Conservation (phyloP, 2,888 invertebrate species). For the Drosophila algonquin region DNA sequence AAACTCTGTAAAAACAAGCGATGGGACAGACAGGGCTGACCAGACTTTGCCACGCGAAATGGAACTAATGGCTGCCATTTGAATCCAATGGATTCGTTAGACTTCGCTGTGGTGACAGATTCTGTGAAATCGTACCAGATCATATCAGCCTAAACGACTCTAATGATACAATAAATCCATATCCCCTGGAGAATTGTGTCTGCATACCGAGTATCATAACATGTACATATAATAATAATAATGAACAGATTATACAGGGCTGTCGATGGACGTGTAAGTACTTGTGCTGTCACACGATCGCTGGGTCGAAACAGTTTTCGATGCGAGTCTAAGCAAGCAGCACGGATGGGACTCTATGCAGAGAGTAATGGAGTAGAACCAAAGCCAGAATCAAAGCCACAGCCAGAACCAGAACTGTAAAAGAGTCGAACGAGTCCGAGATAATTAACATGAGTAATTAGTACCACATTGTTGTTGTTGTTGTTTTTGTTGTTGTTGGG, state of each 20-base stretch:
- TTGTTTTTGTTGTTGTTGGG: not conserved
- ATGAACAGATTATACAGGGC: constrained; percentile 3
- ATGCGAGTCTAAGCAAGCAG: constrained; percentile 36
- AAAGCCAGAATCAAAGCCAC: not conserved
- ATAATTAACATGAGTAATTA: constrained; percentile 58
- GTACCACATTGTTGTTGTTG: constrained; percentile 4
- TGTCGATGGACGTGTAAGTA: not conserved
- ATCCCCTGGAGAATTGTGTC: not conserved
- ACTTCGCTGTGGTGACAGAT: not conserved
- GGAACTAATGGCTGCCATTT: constrained; percentile 30
- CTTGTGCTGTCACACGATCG: constrained; percentile 8
- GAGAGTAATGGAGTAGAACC: not conserved
- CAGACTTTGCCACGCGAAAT: constrained; percentile 7
- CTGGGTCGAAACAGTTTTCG: constrained; percentile 38
- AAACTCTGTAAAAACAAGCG: too few relatives aligned
- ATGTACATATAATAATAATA: not conserved
- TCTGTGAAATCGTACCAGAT: not conserved
- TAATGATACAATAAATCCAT: not conserved
- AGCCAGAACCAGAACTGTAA: not conserved
- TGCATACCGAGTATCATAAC: not conserved
- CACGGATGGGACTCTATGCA: constrained; percentile 12
- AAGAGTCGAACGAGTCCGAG: not conserved
- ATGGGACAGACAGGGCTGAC: constrained; percentile 1
- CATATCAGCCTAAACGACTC: not conserved
- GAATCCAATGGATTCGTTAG: constrained; percentile 5